Percentiles rank a stretch among this genome's conserved stretches.
Evolutionary conservation across 2,113 vertebrate species (phyloP).

Genomic region (Semnornis frantzii): DNA sequence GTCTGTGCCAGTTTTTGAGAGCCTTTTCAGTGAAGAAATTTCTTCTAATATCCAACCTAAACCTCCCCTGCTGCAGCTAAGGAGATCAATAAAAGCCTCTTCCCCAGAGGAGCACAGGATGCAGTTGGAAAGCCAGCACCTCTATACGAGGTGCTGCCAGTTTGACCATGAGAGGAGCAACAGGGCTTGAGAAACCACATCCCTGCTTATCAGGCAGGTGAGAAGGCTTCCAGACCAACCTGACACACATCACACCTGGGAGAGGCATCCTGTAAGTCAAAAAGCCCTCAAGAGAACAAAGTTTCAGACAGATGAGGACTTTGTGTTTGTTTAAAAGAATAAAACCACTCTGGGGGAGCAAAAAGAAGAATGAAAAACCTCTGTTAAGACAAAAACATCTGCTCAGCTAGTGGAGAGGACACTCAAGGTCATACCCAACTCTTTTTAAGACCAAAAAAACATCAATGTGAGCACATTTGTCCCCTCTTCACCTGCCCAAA

Average conservation of each 20-base stretch:
- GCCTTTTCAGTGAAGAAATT: too few species aligned
- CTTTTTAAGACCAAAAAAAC: neutral
- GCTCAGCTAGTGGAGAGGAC: neutral
- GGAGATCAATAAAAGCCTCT: neutral
- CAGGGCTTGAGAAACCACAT: neutral
- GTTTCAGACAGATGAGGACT: neutral
- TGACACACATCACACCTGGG: neutral
- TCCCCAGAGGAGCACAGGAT: neutral
- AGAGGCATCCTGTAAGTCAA: neutral
- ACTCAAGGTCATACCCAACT: neutral
- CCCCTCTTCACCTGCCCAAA: neutral
- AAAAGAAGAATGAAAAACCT: neutral
- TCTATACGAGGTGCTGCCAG: accelerated
- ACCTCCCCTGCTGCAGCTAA: too few species aligned
- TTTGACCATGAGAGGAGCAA: accelerated
- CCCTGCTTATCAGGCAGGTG: neutral
- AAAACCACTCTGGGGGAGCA: neutral
- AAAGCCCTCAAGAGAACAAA: neutral
- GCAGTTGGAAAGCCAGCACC: neutral
- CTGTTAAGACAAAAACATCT: neutral
- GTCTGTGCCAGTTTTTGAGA: too few species aligned
- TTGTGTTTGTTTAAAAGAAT: neutral
- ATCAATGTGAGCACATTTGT: neutral
- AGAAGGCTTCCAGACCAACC: neutral
- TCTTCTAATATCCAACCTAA: too few species aligned